These are phyloP conservation scores for Podarcis lilfordi DNA, from an alignment of 2,797 vertebrate genomes.

Conservation along the genomic window DNA sequence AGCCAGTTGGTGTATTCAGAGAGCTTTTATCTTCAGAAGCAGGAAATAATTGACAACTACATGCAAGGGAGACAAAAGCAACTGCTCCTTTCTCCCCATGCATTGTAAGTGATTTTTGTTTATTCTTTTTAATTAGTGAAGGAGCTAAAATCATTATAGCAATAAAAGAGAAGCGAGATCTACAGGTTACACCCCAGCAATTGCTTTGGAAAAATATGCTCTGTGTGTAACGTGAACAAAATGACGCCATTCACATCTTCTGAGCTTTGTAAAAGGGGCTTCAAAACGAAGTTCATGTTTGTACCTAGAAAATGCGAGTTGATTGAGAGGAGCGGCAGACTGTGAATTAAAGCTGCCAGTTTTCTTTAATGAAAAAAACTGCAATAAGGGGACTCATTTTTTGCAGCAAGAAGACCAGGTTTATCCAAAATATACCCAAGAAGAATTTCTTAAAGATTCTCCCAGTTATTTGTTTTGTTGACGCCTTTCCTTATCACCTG, in stretches of 20 bases:
- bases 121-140: not conserved
- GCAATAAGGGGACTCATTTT: not conserved
- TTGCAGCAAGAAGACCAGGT: not conserved
- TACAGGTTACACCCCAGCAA: not conserved
- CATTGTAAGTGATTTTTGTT: not conserved
- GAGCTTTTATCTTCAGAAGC: not conserved
- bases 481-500: not conserved
- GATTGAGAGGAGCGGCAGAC: constrained; percentile 8
- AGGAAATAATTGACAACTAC: not conserved
- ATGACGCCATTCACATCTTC: fast-evolving
- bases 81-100: not conserved
- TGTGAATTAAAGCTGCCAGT: constrained; percentile 26
- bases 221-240: not conserved
- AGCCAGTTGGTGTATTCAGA: not conserved
- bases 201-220: not conserved
- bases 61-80: not conserved
- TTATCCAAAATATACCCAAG: not conserved
- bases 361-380: not conserved
- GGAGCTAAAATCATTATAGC: not conserved
- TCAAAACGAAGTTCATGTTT: not conserved
- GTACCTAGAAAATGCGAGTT: not conserved
- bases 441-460: not conserved
- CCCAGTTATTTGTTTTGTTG: not conserved
- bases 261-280: not conserved
- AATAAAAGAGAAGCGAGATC: not conserved